Base-by-base conservation (phyloP, 2,113 vertebrate genomes). In the Merops nubicus region DNA sequence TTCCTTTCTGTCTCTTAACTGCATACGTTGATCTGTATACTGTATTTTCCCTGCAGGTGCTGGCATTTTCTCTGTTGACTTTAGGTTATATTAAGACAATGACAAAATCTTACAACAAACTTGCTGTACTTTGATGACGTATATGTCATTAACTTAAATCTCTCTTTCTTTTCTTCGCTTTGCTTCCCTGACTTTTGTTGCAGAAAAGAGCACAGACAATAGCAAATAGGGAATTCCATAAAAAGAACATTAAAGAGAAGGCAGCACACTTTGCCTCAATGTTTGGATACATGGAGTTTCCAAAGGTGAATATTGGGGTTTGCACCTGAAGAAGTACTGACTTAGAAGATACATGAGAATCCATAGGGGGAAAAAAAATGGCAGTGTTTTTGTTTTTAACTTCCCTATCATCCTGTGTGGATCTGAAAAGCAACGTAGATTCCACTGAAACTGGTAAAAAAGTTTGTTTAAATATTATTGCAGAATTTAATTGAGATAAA, bases 181-280 rank as follows among this genome's bases (percentile, higher is more conserved):
- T 88, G 53, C 70, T 98, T 91, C 92, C 43, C 62, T 86, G 89
- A 79, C 75, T 94, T 50, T 94, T 79, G 57, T 84, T 95, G 88
- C 98, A 99, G 99, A 99, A 98, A 97, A 99, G 98, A 98, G 98
- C 98, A 97, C 99, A 99, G 97, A 98, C 98, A 88, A 97, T 99
- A 98, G 98, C 99, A 89, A 98, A 98, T 97, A 99, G 99, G 98
- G 99, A 99, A 91, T 99, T 99, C 98, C 99, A 99, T 91, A 98
- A 98, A 98, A 99, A 99, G 98, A 99, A 98, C 96, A 98, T 99
- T 97, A 99, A 99, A 97, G 99, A 99, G 93, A 99, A 99, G 88
- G 99, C 98, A 2, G 98, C 99, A 95, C 99, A 99, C 94, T 98
- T 99, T 60, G 98, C 98, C 20, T 98, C 98, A 75, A 96, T 99